These are phyloP conservation scores for Oscheius sp. DNA, from an alignment of 1,140 invertebrate species.

Conservation along the genomic window DNA sequence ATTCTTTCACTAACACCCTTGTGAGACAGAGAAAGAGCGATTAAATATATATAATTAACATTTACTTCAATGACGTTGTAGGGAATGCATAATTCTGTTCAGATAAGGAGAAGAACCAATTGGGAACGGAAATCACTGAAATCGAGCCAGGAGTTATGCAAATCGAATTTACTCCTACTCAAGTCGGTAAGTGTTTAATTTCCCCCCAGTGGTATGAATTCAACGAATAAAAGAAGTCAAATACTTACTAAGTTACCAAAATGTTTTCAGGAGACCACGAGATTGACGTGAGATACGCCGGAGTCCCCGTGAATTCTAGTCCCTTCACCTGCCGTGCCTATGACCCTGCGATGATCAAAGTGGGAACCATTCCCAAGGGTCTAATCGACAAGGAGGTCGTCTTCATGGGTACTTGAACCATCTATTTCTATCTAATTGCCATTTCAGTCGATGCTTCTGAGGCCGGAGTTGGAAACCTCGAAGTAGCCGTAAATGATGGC, in stretches of 20 bases:
- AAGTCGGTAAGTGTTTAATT: conserved; percentile 73
- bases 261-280: conserved; percentile 82
- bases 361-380: conserved; percentile 79
- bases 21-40: conserved; percentile 16
- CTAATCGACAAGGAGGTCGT: conserved; percentile 85
- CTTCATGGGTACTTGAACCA: conserved; percentile 74
- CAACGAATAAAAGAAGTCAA: no score
- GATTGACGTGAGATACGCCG: conserved; percentile 75
- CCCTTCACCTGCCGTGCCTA: conserved; percentile 91
- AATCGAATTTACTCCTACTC: conserved; percentile 80
- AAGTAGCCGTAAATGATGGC: conserved; percentile 91
- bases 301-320: conserved; percentile 71
- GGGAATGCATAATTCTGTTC: background rate
- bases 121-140: conserved; percentile 70
- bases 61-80: background rate
- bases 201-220: no score
- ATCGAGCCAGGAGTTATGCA: conserved; percentile 83
- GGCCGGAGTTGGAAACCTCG: conserved; percentile 94
- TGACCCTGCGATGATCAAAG: conserved; percentile 85
- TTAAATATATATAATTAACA: conserved; percentile 11
- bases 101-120: conserved; percentile 37
- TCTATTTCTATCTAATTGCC: background rate
- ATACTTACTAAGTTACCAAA: no score
- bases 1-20: background rate
- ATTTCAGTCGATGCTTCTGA: conserved; percentile 81